A percentile compares a stretch with the other conserved stretches of the same genome.
phyloP scores from a whole-genome alignment of 2,113 vertebrate genomes.

The Lophochroa leadbeateri region DNA sequence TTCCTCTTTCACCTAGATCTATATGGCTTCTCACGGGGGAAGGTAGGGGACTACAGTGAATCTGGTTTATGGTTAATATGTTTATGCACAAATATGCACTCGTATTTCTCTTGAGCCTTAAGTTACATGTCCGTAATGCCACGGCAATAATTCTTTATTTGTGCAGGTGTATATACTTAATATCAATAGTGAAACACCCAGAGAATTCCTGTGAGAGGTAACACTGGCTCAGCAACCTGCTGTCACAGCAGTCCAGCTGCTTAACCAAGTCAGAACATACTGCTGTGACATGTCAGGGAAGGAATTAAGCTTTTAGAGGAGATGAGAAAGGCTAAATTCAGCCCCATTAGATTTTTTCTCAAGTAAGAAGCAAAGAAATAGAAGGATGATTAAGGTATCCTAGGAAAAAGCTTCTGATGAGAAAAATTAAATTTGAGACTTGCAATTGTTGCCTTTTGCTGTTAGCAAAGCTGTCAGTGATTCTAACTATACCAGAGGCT shows the following conservation, averaged over 20 bases:
- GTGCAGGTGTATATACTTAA: not conserved
- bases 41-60: not conserved
- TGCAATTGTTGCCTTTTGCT: not conserved
- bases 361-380: not conserved
- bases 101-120: not conserved
- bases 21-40: not conserved
- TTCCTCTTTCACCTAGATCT: not conserved
- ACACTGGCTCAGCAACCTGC: not conserved
- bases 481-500: not conserved
- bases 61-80: not conserved
- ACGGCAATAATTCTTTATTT: not conserved
- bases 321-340: not conserved
- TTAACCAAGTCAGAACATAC: not conserved
- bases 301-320: not conserved
- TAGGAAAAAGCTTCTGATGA: not conserved
- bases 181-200: not conserved
- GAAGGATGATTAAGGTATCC: not conserved
- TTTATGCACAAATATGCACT: not conserved
- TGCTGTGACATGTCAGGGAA: not conserved
- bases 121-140: not conserved
- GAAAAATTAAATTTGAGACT: not conserved
- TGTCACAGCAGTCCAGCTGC: not conserved
- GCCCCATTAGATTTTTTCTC: not conserved
- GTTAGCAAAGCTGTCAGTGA: not conserved
- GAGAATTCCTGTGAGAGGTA: not conserved